A percentile compares a stretch with the other conserved stretches of the same genome.
These are phyloP conservation scores for Graphium colonna DNA, from an alignment of 2,888 invertebrate species.

Conservation along the genomic window DNA sequence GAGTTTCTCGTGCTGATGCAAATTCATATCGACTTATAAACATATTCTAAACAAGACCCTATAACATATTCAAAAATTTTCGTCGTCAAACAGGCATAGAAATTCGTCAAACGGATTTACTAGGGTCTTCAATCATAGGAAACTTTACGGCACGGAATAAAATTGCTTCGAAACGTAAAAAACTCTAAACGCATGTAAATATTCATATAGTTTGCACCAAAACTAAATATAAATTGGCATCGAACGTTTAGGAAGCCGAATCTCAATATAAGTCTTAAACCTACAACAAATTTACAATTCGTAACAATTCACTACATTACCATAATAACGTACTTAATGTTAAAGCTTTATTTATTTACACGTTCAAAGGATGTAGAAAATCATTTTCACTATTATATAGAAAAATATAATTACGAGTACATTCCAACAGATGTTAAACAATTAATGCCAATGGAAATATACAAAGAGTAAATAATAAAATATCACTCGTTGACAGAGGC, in stretches of 20 bases:
- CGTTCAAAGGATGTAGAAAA: constrained; percentile 33
- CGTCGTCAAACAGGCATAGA: neutral
- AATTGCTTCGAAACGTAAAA: neutral
- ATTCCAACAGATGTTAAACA: constrained; percentile 40
- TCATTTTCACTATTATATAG: constrained; percentile 32
- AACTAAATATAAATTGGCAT: constrained; percentile 39
- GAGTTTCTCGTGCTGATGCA: constrained; percentile 47
- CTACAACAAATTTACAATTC: constrained; percentile 68
- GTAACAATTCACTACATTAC: constrained; percentile 65
- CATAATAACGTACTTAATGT: constrained; percentile 63
- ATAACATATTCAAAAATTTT: neutral
- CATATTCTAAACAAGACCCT: neutral
- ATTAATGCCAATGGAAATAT: constrained; percentile 57
- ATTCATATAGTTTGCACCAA: constrained; percentile 7
- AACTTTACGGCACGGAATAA: neutral
- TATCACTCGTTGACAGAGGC: constrained; percentile 40
- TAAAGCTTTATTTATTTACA: constrained; percentile 65
- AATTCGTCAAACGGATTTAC: neutral
- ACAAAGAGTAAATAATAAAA: constrained; percentile 41
- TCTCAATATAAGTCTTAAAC: constrained; percentile 49
- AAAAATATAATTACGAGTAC: constrained; percentile 37
- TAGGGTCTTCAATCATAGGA: neutral
- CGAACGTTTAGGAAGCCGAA: constrained; percentile 53
- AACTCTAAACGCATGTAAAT: constrained; percentile 11
- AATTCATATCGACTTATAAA: constrained; percentile 24